Base-by-base conservation (phyloP, 2,888 invertebrate genomes). In the Agrochola lychnidis region DNA sequence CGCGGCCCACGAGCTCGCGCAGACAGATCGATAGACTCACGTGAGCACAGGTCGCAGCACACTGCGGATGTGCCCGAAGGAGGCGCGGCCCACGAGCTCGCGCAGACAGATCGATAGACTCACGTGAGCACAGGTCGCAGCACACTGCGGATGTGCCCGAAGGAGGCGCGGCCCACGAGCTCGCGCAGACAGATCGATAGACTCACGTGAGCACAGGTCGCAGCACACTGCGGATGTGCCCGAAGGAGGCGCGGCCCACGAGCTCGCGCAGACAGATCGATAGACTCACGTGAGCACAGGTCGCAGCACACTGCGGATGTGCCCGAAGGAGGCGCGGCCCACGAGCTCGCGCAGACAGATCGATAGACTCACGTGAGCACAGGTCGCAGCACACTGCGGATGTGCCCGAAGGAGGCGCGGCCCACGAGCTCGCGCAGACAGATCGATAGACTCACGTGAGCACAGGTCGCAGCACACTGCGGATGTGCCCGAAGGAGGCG, bases 341-440 rank as follows among this genome's bases (percentile, higher is more conserved):
- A 99, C 99, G 61, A 99, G 97, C 95, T 99, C 99, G 68, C 99
- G 97, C 92, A 99, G 98, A 85, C 99, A 99, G n/a, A n/a, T n/a
- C n/a, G n/a, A n/a, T 5, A 48, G 22, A 36, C 64, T 48, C 61
- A 96, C 96, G 96, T 96, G 71, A 99, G 97, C 59, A 99, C 98
- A 22, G 99, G 99, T 80, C 98, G 97, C 74, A 99, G 97, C 61
- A 99, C 99, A 87, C 98, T 98, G 74, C 98, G 97, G 81, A 99
- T 99, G 93, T 99, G 99, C 1, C 99, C 99, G 95, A 99, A 99
- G 30, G 99, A 98, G 69, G 99, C 99, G 61, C 99, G 97, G 14
- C 99, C 99, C 69, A 99, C 99, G 61, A 99, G 97, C 95, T 99
- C 99, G 68, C 99, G 97, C 92, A 99, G 98, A 85, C 99, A 99